Conservation (phyloP, 2,888 invertebrate species). For the Cheiracanthium punctorium region DNA sequence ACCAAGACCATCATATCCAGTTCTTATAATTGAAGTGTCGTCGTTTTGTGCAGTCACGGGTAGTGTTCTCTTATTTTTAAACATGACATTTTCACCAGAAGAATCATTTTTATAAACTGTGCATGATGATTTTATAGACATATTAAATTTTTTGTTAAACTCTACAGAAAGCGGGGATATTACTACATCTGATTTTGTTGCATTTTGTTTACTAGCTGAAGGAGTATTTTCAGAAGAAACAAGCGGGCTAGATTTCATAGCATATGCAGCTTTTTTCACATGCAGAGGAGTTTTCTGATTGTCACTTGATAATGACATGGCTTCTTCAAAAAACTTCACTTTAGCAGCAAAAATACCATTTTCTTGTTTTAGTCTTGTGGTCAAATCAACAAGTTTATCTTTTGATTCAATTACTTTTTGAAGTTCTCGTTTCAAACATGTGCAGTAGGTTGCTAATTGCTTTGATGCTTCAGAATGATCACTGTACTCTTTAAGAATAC, state of each 20-base stretch:
- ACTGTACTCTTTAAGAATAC: neutral
- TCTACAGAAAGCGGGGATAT: neutral
- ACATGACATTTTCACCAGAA: neutral
- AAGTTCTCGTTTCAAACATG: constrained; percentile 28
- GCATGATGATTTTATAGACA: neutral
- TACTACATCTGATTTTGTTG: no score
- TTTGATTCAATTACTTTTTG: neutral
- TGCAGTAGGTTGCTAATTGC: constrained; percentile 26
- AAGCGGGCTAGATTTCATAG: neutral
- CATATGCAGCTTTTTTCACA: neutral
- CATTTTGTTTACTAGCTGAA: no score
- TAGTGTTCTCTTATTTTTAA: neutral
- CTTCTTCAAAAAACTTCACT: neutral
- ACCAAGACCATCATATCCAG: constrained; percentile 22
- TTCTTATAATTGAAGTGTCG: neutral
- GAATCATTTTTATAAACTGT: neutral
- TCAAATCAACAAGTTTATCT: neutral
- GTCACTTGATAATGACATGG: neutral
- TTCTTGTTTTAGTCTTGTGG: neutral
- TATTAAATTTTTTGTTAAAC: neutral
- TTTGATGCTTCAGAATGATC: constrained; percentile 9
- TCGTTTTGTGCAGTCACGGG: no score
- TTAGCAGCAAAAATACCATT: neutral
- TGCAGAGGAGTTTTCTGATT: no score
- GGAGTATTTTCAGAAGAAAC: neutral